Conservation (phyloP, 2,797 vertebrate species). For the Periparus ater region DNA sequence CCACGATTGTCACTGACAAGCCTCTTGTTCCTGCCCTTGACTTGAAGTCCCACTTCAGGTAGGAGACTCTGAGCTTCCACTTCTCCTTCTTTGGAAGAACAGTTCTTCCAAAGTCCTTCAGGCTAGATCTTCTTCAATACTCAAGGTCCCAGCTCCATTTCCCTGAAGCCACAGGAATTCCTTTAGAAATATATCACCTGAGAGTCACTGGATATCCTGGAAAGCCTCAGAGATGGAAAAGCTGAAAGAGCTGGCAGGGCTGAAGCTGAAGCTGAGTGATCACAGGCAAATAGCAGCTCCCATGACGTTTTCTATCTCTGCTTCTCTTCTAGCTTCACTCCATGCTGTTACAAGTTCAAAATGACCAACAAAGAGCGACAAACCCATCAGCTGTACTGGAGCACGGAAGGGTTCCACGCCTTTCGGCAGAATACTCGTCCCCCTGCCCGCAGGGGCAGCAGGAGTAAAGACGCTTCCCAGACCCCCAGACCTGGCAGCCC, state of each 20-base stretch:
- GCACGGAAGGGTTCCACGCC: background rate
- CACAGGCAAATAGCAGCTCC: background rate
- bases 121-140: background rate
- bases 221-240: background rate
- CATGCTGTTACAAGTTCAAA: background rate
- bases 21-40: constrained; percentile 81
- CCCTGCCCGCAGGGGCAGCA: background rate
- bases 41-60: constrained; percentile 86
- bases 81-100: rapidly evolving
- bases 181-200: background rate
- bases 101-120: background rate
- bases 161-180: background rate
- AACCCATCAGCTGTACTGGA: background rate
- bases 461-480: background rate
- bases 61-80: constrained; percentile 2
- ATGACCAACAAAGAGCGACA: background rate
- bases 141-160: background rate
- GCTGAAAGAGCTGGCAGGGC: background rate
- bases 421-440: background rate
- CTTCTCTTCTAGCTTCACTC: background rate
- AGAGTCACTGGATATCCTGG: background rate
- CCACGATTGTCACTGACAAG: constrained; percentile 84
- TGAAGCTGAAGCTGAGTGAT: background rate
- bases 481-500: constrained; percentile 15
- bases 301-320: background rate